phyloP scores from a whole-genome alignment of 2,113 vertebrate genomes.

The Rhineura floridana region DNA sequence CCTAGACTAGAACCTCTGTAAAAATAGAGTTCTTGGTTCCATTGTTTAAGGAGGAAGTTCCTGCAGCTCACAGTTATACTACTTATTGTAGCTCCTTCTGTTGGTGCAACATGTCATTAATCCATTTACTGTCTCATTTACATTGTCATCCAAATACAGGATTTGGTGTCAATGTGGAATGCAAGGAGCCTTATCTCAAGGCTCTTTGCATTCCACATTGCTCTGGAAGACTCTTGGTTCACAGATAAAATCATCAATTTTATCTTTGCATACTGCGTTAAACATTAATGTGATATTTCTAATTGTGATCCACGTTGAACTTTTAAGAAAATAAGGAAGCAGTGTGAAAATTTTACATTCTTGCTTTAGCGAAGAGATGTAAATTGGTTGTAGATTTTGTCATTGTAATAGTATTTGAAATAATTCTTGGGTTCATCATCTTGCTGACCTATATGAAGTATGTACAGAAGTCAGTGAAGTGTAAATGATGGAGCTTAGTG shows the following conservation, averaged over 20 bases:
- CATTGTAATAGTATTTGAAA: not conserved
- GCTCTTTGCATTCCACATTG: no score
- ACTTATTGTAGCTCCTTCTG: no score
- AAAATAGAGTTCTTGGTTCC: no score
- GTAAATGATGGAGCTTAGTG: not conserved
- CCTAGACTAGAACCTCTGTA: no score
- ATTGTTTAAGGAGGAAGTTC: no score
- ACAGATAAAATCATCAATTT: not conserved
- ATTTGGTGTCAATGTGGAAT: no score
- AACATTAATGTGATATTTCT: not conserved
- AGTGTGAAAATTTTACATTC: not conserved
- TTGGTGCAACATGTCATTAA: no score
- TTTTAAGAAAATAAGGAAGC: not conserved
- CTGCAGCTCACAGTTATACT: no score
- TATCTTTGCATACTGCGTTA: not conserved
- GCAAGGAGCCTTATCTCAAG: no score
- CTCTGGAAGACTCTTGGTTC: no score
- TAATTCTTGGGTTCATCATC: not conserved
- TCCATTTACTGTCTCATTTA: no score
- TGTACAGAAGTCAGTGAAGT: not conserved
- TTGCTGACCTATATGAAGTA: not conserved
- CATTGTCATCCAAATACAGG: no score
- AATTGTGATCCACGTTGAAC: not conserved
- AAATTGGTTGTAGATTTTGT: not conserved
- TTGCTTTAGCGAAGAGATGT: not conserved